Evolutionary conservation across 1,140 invertebrate genomes (phyloP).

Genomic region (Riptortus pedestris): DNA sequence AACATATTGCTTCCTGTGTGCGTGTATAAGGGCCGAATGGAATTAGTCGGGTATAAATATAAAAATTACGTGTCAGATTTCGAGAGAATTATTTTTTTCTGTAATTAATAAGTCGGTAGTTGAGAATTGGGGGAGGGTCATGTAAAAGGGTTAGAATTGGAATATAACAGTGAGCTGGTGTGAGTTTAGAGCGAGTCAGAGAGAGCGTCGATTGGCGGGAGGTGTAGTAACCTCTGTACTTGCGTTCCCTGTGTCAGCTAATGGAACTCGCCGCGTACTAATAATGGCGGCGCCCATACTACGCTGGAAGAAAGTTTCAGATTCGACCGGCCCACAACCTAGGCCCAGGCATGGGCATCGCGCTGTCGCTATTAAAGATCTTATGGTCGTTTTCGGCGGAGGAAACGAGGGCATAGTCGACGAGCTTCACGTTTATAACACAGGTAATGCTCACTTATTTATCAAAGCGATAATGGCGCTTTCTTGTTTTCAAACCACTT

Average conservation of each 20-base stretch:
- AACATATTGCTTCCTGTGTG: too few species aligned
- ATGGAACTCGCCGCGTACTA: background rate
- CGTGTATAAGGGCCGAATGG: too few species aligned
- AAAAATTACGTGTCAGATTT: too few species aligned
- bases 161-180: too few species aligned
- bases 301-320: constrained; percentile 88
- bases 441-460: constrained; percentile 34
- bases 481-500: background rate
- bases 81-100: too few species aligned
- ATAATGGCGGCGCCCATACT: constrained; percentile 26
- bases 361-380: constrained; percentile 93
- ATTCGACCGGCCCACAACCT: constrained; percentile 84
- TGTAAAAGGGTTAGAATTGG: too few species aligned
- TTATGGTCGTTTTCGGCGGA: constrained; percentile 98
- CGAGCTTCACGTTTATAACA: constrained; percentile 97
- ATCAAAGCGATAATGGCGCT: background rate
- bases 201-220: background rate
- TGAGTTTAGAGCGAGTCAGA: too few species aligned
- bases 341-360: constrained; percentile 95
- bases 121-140: too few species aligned
- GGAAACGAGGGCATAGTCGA: constrained; percentile 99
- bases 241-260: background rate
- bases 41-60: too few species aligned
- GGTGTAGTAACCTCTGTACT: constrained; percentile 1
- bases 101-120: too few species aligned